phyloP scores from a whole-genome alignment of 2,888 invertebrate genomes.

The Alsophila aescularia region DNA sequence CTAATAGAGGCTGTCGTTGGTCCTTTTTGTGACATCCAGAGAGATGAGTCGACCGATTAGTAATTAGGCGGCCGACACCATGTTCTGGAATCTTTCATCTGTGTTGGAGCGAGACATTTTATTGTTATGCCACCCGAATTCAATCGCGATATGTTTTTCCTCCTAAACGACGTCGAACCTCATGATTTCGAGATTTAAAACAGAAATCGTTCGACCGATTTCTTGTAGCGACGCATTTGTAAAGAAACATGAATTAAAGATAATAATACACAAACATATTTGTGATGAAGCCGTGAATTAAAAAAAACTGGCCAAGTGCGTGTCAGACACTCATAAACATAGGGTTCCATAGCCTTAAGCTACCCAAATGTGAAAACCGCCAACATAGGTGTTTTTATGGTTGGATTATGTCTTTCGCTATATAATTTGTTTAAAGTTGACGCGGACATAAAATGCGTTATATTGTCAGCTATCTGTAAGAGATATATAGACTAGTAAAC shows the following conservation, averaged over 20 bases:
- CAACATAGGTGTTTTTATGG: too few species aligned
- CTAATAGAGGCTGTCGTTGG: constrained; percentile 71
- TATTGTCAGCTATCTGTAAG: too few species aligned
- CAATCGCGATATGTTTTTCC: constrained; percentile 28
- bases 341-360: too few species aligned
- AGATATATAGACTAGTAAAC: too few species aligned
- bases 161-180: constrained; percentile 17
- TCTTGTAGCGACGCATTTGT: constrained; percentile 19
- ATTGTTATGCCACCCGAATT: constrained; percentile 47
- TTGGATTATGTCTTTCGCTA: too few species aligned
- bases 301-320: too few species aligned
- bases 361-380: too few species aligned
- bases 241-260: constrained; percentile 32
- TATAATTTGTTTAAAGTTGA: too few species aligned
- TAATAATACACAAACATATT: constrained; percentile 40
- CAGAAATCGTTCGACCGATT: constrained; percentile 27
- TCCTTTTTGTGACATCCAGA: constrained; percentile 65
- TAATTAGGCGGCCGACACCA: constrained; percentile 80
- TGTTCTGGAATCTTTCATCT: constrained; percentile 76
- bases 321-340: too few species aligned
- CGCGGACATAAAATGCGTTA: too few species aligned
- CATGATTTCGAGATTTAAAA: constrained; percentile 12
- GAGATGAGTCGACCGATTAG: constrained; percentile 78
- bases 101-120: constrained; percentile 56
- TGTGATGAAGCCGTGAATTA: constrained; percentile 36